Evolutionary conservation across 2,113 vertebrate genomes (phyloP).

Genomic region (Oceanites oceanicus): DNA sequence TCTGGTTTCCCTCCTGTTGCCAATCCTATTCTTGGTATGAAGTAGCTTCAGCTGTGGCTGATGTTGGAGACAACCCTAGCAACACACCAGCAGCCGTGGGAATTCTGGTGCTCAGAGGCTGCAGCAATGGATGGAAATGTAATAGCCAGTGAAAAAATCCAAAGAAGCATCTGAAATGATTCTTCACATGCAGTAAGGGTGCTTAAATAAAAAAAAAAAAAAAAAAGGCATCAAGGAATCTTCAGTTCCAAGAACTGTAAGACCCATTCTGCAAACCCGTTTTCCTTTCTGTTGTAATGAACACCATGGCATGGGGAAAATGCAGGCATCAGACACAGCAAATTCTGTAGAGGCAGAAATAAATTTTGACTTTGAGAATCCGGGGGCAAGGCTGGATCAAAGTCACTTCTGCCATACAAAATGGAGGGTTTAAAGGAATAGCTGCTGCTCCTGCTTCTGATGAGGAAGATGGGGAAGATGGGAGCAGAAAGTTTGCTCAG

Average conservation of each 20-base stretch:
- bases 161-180: neutral
- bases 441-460: neutral
- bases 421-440: neutral
- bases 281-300: neutral
- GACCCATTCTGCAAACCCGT: neutral
- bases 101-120: neutral
- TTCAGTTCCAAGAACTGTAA: neutral
- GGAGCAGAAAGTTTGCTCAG: neutral
- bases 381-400: neutral
- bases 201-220: neutral
- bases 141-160: neutral
- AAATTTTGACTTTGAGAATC: neutral
- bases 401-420: neutral
- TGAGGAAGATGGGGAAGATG: neutral
- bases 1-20: neutral
- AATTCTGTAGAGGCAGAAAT: neutral
- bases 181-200: neutral
- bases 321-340: neutral
- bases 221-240: neutral
- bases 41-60: neutral
- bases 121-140: neutral
- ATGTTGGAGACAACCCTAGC: neutral
- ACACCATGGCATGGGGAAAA: neutral
- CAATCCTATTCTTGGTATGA: neutral
- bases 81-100: neutral